phyloP scores from a whole-genome alignment of 2,113 vertebrate species.

The Corythornis cristatus region DNA sequence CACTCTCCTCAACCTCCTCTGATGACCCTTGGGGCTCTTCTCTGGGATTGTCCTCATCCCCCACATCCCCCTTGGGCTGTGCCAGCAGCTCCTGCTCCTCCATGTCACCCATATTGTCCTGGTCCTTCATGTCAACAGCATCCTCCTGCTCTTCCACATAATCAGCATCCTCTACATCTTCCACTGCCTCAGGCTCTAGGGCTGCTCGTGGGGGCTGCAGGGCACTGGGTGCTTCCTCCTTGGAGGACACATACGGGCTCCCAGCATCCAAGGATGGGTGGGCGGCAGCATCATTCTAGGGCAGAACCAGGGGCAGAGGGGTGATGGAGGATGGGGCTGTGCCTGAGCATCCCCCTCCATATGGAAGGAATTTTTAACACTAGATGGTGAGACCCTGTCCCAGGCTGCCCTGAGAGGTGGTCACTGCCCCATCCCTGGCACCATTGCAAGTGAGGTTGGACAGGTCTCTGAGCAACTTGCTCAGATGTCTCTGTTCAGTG shows the following conservation, averaged over 20 bases:
- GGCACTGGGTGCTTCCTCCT: not conserved
- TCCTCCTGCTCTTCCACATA: not conserved
- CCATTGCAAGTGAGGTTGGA: not conserved
- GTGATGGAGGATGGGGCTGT: not conserved
- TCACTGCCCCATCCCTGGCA: not conserved
- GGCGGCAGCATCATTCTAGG: not conserved
- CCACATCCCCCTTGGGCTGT: not conserved
- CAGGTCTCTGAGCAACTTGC: not conserved
- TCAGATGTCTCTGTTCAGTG: not conserved
- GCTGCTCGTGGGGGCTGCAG: not conserved
- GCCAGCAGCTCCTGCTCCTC: not conserved
- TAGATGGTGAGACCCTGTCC: not conserved
- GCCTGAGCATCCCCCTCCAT: not conserved
- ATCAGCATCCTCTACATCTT: not conserved
- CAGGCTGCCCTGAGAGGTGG: not conserved
- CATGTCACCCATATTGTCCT: not conserved
- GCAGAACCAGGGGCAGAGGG: not conserved
- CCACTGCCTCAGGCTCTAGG: not conserved
- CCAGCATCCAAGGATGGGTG: fast-evolving
- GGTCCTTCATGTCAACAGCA: not conserved
- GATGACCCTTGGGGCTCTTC: fast-evolving
- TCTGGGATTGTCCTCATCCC: not conserved
- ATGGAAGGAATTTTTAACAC: not conserved
- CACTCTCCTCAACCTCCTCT: not conserved
- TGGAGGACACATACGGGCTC: not conserved